phyloP scores from a whole-genome alignment of 2,113 vertebrate genomes.

The Entelurus aequoreus region DNA sequence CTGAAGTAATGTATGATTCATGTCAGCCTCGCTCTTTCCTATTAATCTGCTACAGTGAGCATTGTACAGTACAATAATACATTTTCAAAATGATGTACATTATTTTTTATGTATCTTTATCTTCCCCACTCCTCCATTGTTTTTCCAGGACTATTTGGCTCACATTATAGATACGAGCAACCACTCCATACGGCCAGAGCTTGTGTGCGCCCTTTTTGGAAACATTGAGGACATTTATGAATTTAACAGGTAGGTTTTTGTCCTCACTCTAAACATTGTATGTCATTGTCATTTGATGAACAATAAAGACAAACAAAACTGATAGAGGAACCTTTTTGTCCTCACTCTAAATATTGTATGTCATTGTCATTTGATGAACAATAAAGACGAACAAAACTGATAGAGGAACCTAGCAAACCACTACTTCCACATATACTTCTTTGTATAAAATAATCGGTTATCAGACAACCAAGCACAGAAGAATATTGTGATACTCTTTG shows the following conservation, averaged over 20 bases:
- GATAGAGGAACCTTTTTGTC: not conserved
- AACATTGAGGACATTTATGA: slow-evolving; percentile 97
- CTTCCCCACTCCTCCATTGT: slow-evolving; percentile 9
- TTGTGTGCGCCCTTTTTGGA: slow-evolving; percentile 90
- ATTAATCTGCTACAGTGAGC: slow-evolving; percentile 20
- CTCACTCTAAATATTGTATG: not conserved
- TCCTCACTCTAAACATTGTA: not conserved
- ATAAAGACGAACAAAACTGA: too few relatives aligned
- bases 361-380: not conserved
- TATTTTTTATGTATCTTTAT: not conserved
- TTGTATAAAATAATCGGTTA: too few relatives aligned
- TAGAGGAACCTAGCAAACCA: too few relatives aligned
- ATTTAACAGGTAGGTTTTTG: slow-evolving; percentile 83
- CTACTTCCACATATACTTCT: too few relatives aligned
- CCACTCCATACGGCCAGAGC: slow-evolving; percentile 84
- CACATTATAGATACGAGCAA: slow-evolving; percentile 85
- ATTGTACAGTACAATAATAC: not conserved
- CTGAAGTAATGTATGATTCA: slow-evolving; percentile 25
- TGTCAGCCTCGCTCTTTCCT: slow-evolving; percentile 32
- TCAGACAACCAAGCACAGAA: not conserved
- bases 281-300: not conserved
- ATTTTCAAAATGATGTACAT: not conserved
- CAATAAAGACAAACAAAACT: too few relatives aligned
- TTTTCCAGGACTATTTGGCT: slow-evolving; percentile 85
- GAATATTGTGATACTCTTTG: not conserved